Conservation (phyloP, 2,888 invertebrate species). For the Ypsolopha sequella region DNA sequence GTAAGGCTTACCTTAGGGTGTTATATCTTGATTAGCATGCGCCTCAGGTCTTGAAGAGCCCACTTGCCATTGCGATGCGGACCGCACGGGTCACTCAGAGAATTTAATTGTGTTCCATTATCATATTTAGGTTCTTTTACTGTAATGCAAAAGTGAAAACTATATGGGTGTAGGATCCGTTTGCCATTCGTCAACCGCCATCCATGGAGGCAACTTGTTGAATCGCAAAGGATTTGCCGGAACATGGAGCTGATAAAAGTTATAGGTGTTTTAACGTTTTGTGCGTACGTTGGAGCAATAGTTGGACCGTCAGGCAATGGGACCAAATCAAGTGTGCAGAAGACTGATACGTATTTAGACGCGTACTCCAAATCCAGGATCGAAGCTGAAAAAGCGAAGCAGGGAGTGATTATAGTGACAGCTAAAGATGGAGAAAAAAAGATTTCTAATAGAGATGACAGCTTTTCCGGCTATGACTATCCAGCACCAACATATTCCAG, state of each 20-base stretch:
- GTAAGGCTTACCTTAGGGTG: constrained; percentile 31
- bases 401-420: constrained; percentile 54
- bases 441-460: constrained; percentile 58
- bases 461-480: constrained; percentile 53
- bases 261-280: constrained; percentile 30
- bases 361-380: constrained; percentile 72
- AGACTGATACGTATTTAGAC: constrained; percentile 74
- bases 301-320: constrained; percentile 44
- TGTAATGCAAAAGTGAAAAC: constrained; percentile 70
- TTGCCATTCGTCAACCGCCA: constrained; percentile 61
- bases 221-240: not conserved
- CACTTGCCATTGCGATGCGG: constrained; percentile 68
- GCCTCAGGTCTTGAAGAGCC: constrained; percentile 34
- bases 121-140: constrained; percentile 70
- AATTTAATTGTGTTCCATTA: constrained; percentile 71
- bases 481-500: constrained; percentile 40
- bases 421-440: constrained; percentile 61
- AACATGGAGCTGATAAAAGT: constrained; percentile 12
- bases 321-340: constrained; percentile 33
- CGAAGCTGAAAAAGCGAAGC: constrained; percentile 56
- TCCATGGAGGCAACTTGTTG: constrained; percentile 61
- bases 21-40: constrained; percentile 46
- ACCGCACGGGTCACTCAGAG: constrained; percentile 59
- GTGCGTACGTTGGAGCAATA: constrained; percentile 44
- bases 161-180: constrained; percentile 44